phyloP scores from a whole-genome alignment of 2,797 vertebrate genomes.

The Apogon hyalosoma region DNA sequence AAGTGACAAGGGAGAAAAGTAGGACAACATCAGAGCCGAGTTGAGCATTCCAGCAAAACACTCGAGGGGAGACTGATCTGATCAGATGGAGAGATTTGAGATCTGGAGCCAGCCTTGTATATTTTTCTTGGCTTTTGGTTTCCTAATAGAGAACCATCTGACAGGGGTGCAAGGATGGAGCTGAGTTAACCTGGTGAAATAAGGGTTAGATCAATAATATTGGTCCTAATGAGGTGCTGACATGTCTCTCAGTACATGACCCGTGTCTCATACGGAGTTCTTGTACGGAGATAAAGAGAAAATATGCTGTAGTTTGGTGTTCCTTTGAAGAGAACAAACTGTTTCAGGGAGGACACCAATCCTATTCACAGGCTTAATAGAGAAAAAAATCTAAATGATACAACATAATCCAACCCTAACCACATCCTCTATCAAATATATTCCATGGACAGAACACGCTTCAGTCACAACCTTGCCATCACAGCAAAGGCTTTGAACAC shows the following conservation, averaged over 20 bases:
- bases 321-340: conserved; percentile 7
- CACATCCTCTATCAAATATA: conserved; percentile 42
- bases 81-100: conserved; percentile 71
- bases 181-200: conserved; percentile 2
- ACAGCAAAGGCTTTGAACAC: conserved; percentile 58
- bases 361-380: neutral
- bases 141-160: conserved; percentile 49
- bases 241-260: conserved; percentile 21
- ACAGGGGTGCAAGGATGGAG: conserved; percentile 10
- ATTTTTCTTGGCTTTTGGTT: conserved; percentile 65
- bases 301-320: neutral
- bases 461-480: conserved; percentile 26
- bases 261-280: neutral
- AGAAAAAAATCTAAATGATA: conserved; percentile 12
- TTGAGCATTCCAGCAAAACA: conserved; percentile 52
- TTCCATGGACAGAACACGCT: conserved; percentile 22
- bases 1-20: conserved; percentile 28
- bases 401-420: conserved; percentile 25
- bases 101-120: conserved; percentile 59
- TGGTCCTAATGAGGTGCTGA: conserved; percentile 37
- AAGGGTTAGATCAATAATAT: conserved; percentile 40
- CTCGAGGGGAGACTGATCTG: conserved; percentile 55
- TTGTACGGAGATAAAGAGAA: neutral
- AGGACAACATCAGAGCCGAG: conserved; percentile 19
- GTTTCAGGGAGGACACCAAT: conserved; percentile 15